Base-by-base conservation (phyloP, 2,888 invertebrate genomes). In the Melanostoma mellinum region DNA sequence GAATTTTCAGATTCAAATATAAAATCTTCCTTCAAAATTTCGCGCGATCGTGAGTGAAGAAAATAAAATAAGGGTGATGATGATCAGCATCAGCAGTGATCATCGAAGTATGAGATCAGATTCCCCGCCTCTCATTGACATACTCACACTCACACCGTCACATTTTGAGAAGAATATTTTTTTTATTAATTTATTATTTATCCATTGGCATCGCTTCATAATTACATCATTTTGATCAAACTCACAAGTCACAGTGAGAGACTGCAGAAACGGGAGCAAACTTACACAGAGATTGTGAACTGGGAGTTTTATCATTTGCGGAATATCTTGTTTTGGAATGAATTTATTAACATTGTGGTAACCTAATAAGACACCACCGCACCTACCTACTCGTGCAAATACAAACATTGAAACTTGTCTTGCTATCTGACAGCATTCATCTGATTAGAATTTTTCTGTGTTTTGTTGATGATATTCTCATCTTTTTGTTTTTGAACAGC, bases 51-150 rank as follows among this genome's bases (percentile, higher is more conserved):
- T 46, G 46, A 69, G 56, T 50, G 60, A 73, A 40, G 40, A 48
- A 55, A 72, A 58, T 6, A 32, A 46, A 20, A 53, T 10, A 74
- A 48, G 46, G 58, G 46, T 10, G 46, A n/a, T n/a, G 50, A 53
- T 61, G 46, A 58, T 55, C 52, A 40, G 35, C 53, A 53, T 10
- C 35, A 36, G 9, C 20, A 9, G 8, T 68, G 68, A 79, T 67
- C 65, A n/a, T 60, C 52, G 10, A 36, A n/a, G 56, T 42, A 80
- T 80, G 80, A 82, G 78, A 78, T 82, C 82, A 82, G 67, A 72
- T 69, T 68, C 60, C 44, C 44, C 8, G n/a, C 3, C 50, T 38
- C 20, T 32, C 61, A 48, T 20, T 20, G 20, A 20, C 67, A 56
- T 74, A 40, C 10, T 60, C 71, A 63, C 56, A 35, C 42, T 38